Evolutionary conservation across 92 coral and sea anemone species (phyloP), one percentile per base, ranked within the genome.

Genomic region (Porites cylindrica): DNA sequence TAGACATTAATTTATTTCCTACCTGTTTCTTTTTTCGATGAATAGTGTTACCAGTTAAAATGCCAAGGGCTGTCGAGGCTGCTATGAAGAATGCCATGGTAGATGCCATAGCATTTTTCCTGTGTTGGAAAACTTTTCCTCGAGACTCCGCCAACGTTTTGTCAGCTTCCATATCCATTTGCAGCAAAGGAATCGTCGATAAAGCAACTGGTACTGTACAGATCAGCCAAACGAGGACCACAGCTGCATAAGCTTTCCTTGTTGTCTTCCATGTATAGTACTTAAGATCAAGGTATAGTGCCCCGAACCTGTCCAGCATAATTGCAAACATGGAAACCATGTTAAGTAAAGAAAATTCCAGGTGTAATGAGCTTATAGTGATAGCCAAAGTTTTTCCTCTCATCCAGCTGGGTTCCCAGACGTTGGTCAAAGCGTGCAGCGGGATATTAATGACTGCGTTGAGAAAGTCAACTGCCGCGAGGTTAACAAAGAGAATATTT

Each of bases 191-290:
- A 10, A 77, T 8, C 8, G 81, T 10, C 9, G 70, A 8, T 29
- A 77, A 32, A 7, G 11, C 53, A 14, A 4, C 69, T 9, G 10
- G 53, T 2, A 18, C 47, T 51, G 81, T 16, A 77, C 81, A 77
- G 7, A 18, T 7, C 68, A 77, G 29, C 81, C 58, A 77, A 12
- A 77, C 32, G 11, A 77, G 17, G 26, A 43, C 17, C 0, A 77
- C 81, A 8, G 70, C 70, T 18, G 10, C 6, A 18, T 59, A 29
- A 29, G 81, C 81, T 77, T 59, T 62, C 71, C 62, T 32, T 9
- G 54, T 61, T n/a, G 82, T 62, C 56, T 78, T 78, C 82, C 82
- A 78, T 60, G 70, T 18, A n/a, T 60, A 78, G 54, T 71, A 71
- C 29, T 29, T 71, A 11, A 71, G 76, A 71, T 71, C 76, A 6